Base-by-base conservation (phyloP, 2,797 vertebrate genomes). In the Picus viridis region DNA sequence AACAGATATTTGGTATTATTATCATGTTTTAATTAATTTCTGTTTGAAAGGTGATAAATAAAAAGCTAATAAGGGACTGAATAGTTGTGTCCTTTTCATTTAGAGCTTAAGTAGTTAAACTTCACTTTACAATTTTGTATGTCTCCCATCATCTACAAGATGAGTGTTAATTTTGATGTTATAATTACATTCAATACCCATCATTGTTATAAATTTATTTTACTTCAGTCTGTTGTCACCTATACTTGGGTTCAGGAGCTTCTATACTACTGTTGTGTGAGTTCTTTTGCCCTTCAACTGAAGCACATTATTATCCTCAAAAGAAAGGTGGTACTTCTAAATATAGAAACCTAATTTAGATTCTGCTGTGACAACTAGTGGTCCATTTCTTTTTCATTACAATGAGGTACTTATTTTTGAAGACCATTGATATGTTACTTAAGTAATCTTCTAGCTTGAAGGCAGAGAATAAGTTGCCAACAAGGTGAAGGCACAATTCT, bases 271-370 rank as follows among this genome's bases (percentile, higher is more conserved):
- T 62, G 83, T 76, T 0, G 0, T 29, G 0, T 10, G 70, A 85
- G 29, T 88, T 90, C 63, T 83, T 87, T 86, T 83, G 90, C 59
- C 93, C 93, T 96, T 95, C 79, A 92, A 10, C 59, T 68, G 53
- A 59, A 88, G 67, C 53, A 75, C 4, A 1, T 83, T 73, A 22
- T 43, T 92, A 83, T 87, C 84, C 88, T 95, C 94, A 78, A 61
- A 93, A 94, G 88, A 85, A 93, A 87, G 92, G 76, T 92, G 59
- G 36, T 74, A 8, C 30, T 92, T 84, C 93, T 93, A 93, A 93
- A 83, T 87, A 90, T 86, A 93, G 86, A 85, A 92, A 89, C 47
- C 67, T 88, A 86, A 87, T 96, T 91, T 94, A 89, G 82, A 30
- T 72, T 93, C 59, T 58, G 59, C 78, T 59, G 7, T 90, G 79